These are phyloP conservation scores for Brachyistius frenatus DNA, from an alignment of 2,113 vertebrate species.

Conservation along the genomic window DNA sequence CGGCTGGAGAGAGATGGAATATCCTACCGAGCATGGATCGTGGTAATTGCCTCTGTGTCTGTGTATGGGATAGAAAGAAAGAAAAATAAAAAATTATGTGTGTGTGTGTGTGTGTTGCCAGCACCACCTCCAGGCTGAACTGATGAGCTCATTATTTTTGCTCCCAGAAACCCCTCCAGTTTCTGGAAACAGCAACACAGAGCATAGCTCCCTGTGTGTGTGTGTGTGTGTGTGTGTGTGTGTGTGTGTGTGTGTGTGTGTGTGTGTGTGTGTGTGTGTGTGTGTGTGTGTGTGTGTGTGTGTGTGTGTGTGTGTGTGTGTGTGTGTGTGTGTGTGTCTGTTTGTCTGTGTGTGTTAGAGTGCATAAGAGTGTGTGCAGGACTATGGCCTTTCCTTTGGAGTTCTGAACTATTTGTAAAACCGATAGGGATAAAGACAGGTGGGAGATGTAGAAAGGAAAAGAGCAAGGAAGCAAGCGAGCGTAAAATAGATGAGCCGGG, in stretches of 20 bases:
- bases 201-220: slow-evolving; percentile 48
- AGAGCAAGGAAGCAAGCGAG: slow-evolving; percentile 4
- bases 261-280: slow-evolving; percentile 20
- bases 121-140: slow-evolving; percentile 76
- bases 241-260: slow-evolving; percentile 27
- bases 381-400: slow-evolving; percentile 64
- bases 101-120: slow-evolving; percentile 66
- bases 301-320: slow-evolving; percentile 27
- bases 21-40: slow-evolving; percentile 70
- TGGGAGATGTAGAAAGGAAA: slow-evolving; percentile 29
- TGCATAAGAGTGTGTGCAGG: slow-evolving; percentile 10
- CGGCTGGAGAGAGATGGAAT: slow-evolving; percentile 69
- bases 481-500: background rate
- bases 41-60: slow-evolving; percentile 79
- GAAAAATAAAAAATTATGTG: slow-evolving; percentile 67
- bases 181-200: slow-evolving; percentile 63
- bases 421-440: slow-evolving; percentile 54
- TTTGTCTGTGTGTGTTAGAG: slow-evolving; percentile 33
- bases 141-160: slow-evolving; percentile 84
- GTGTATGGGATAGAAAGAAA: slow-evolving; percentile 66
- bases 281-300: slow-evolving; percentile 14
- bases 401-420: slow-evolving; percentile 71
- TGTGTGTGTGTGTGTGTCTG: slow-evolving; percentile 13
- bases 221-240: slow-evolving; percentile 8
- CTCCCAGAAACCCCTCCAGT: slow-evolving; percentile 76